Base-by-base conservation (phyloP, 2,888 invertebrate species). In the Agrotis clavis region DNA sequence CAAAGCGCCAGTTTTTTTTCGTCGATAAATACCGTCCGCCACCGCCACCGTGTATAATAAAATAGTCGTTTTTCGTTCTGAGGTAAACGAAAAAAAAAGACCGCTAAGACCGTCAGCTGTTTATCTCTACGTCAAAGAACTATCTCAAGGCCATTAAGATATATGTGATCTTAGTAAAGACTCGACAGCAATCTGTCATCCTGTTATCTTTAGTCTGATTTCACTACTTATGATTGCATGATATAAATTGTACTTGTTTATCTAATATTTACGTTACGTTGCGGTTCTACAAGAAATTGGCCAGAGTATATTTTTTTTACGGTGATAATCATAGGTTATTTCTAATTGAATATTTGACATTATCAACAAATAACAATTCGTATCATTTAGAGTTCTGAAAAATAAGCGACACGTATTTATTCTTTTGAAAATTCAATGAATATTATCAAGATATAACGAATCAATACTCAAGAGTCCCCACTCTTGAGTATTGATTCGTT, bases 91-190 rank as follows among this genome's bases (percentile, higher is more conserved):
- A 13, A 35, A 25, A 51, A 14, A 1, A 11, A 9, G 68, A 73
- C n/a, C n/a, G n/a, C n/a, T 61, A 79, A 14, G 14, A n/a, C n/a
- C 35, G 6, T 57, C 78, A 78, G 64, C 70, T 81, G 74, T 81
- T 64, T 68, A 70, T 66, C 62, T 41, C 45, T 25, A 56, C 65
- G 81, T 81, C 53, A 81, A 77, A 41, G 56, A 45, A 77, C 60
- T 56, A 30, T 60, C 70, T 63, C 57, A 76, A 69, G 77, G 70
- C 5, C 54, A 25, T 11, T 16, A 35, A 61, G 45, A 65, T 35
- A 62, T 30, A 16, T 53, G 45, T 5, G 30, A 35, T 79, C 41
- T 41, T 41, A 41, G 41, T 41, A 41, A 41, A 25, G 57, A 41
- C 47, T 35, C 35, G 9, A 4, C 54, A 66, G 19, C 77, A 25